Base-by-base conservation (phyloP, 1,140 invertebrate genomes). In the Hylaeus volcanicus region DNA sequence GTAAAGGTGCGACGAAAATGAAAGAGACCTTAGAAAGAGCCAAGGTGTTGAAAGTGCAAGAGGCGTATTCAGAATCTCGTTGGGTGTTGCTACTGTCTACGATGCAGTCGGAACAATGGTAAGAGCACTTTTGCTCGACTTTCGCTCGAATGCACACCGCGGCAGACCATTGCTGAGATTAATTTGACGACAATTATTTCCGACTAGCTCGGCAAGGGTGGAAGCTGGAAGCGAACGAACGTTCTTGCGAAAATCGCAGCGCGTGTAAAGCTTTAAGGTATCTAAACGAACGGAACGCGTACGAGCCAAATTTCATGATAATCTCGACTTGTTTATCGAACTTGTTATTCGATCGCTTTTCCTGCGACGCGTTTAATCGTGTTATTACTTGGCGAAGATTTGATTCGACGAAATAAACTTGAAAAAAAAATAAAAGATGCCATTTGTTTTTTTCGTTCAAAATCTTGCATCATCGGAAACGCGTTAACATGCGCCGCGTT, bases 141-240 rank as follows among this genome's bases (percentile, higher is more conserved):
- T 43, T 26, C 53, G 48, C 43, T 51, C 41, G 45, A 48, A 53
- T 60, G 55, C 53, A 3, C 56, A 14, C 41, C 61, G 41, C 60
- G 39, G 41, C 51, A 37, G 56, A 15, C 53, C 55, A 45, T 74
- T 80, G 64, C 45, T 58, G 43, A 75, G 53, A 74, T 81, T 75
- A 81, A 81, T 75, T 81, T 68, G 72, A 75, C 79, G 75, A 81
- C 75, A 74, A 81, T 81, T 75, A 61, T 65, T 69, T 81, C 65
- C 72, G 68, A 75, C 71, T 14, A 39, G 41, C 3, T n/a, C 12
- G 63, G 14, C 73, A 79, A 26, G n/a, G 4, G 26, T 26, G 26
- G 26, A 26, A 26, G 26, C 26, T 72, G 41, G 74, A 58, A 43
- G 37, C 51, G 39, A 56, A 5, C 58, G 56, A 15, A 60, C 53